Evolutionary conservation across 2,888 invertebrate genomes (phyloP), one percentile per base, ranked within the genome.

Genomic region (Anorthoa munda): DNA sequence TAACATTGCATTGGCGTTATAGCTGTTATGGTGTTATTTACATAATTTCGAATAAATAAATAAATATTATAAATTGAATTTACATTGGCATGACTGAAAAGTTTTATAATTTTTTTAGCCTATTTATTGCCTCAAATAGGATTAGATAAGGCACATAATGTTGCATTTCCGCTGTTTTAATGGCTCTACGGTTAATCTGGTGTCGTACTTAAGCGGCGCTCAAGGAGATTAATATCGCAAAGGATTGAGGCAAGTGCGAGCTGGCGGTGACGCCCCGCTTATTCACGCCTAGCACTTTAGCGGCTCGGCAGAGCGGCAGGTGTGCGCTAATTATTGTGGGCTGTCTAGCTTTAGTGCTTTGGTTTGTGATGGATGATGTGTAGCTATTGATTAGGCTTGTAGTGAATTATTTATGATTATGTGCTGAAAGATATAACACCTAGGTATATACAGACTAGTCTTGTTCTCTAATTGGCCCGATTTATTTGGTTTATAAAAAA

Each of bases 161-260:
- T 51, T 53, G 5, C 31, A 17, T 64, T 39, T 12, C 63, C 81
- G 83, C 77, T 61, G 39, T 56, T 71, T 55, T 72, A 65, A 70
- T 74, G 73, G 81, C 58, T 18, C 51, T 17, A 56, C 58, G 23
- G 58, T 77, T 85, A 85, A 84, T 84, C 83, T 67, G 75, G 55
- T 71, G 70, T 76, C 80, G 77, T 65, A 80, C 75, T 75, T 75
- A 77, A 72, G 73, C 79, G 69, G 58, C 51, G 76, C 61, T 77
- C 72, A 65, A 83, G 66, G 76, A 84, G 78, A 85, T 84, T 83
- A 76, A 85, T 85, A 84, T 78, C 75, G 67, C 66, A 64, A 61
- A 74, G 71, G 76, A 66, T 80, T 75, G 58, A 68, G 77, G 70
- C 74, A 72, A 78, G 75, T 74, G 72, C 67, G 81, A 71, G 76